Conservation (phyloP, 1,140 invertebrate species). For the Acromyrmex charruanus region DNA sequence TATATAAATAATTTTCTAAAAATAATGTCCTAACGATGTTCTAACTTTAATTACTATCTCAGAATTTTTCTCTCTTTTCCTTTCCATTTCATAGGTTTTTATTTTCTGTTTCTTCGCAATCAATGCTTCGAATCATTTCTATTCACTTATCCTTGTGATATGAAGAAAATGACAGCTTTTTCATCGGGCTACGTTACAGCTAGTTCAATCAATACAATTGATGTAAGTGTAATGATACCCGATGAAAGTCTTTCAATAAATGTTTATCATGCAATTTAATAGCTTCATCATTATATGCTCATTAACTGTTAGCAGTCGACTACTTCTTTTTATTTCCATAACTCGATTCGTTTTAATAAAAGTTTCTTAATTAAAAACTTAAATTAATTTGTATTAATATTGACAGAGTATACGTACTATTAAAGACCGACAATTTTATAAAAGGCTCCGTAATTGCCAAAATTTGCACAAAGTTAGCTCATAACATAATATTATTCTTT, state of each 20-base stretch:
- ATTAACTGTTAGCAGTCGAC: neutral
- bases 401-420: neutral
- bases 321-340: neutral
- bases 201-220: neutral
- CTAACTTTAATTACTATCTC: neutral
- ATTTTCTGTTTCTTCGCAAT: neutral
- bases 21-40: too few species aligned
- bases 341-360: neutral
- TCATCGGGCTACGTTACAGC: neutral
- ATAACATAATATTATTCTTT: too few species aligned
- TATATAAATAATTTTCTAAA: neutral
- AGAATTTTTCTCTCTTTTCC: too few species aligned
- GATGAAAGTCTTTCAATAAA: neutral
- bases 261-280: conserved; percentile 17
- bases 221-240: conserved; percentile 17
- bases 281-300: neutral
- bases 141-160: neutral
- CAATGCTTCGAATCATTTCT: neutral
- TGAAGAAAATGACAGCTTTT: conserved; percentile 15
- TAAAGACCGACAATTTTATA: neutral
- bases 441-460: neutral
- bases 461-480: neutral
- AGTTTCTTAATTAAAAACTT: neutral
- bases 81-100: neutral
- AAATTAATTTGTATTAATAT: neutral